Evolutionary conservation across 2,113 vertebrate genomes (phyloP).

Genomic region (Paramisgurnus dabryanus): DNA sequence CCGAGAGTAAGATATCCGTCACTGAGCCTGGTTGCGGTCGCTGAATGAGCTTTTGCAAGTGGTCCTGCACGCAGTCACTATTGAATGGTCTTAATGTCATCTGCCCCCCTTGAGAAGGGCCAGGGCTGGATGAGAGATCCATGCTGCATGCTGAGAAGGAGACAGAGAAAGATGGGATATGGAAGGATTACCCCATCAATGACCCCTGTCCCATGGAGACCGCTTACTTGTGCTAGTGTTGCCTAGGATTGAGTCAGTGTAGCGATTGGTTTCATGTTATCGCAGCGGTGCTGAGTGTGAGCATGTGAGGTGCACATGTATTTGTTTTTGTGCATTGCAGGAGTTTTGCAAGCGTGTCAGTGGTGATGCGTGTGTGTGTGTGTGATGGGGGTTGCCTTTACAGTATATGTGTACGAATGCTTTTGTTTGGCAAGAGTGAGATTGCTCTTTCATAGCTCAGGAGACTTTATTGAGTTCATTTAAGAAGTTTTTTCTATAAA

Average conservation of each 20-base stretch:
- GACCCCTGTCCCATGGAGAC: constrained; percentile 12
- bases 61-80: not conserved
- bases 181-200: not conserved
- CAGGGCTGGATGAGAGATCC: not conserved
- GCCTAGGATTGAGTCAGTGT: not conserved
- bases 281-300: not conserved
- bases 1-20: not conserved
- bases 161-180: not conserved
- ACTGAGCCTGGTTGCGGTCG: no score
- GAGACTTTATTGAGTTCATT: no score
- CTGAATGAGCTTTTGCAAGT: not conserved
- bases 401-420: no score
- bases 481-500: no score
- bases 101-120: not conserved
- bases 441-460: no score
- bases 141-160: constrained; percentile 30
- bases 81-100: not conserved
- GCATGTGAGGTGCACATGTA: not conserved
- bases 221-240: not conserved
- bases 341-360: not conserved
- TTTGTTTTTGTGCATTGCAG: constrained; percentile 30
- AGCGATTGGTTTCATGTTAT: not conserved
- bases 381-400: not conserved
- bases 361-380: not conserved
- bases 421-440: no score